Base-by-base conservation (phyloP, 2,113 vertebrate genomes). In the Capreolus pygargus region DNA sequence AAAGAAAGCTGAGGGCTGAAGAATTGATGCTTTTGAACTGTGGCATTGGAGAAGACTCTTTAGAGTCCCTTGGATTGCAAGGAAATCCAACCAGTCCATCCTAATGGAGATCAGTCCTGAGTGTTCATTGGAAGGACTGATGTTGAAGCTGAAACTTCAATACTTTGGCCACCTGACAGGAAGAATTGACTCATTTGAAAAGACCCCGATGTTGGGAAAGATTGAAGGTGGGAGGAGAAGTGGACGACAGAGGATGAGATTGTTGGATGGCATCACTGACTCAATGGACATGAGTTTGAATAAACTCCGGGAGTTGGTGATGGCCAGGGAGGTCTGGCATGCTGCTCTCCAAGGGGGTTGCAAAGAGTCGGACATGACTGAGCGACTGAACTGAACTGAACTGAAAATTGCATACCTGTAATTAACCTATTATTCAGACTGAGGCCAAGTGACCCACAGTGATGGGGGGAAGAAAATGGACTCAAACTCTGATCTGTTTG, bases 351-450 rank as follows among this genome's bases (percentile, higher is more conserved):
- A 39, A 1, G 9, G 67, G 67, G 17, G 19, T 12, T 23, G 19
- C n/a, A 70, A 67, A 67, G 67, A 70, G 19, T 23, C 0, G 2
- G 67, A 36, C 19, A 6, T 0, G 19, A 39, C 67, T 70, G 67
- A 70, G 67, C 0, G 0, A 70, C 67, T 70, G 67, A 70, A 70
- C n/a, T 70, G 19, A 70, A 70, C 67, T 6, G 19, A 12, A 36
- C 9, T 70, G 57, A 67, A 96, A 95, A 67, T 33, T 93, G 54
- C 25, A 86, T 81, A 84, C 4, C 57, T 70, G 6, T 81, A 86
- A 45, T 67, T 82, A 55, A 70, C 15, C 19, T 54, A 2, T 74
- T 92, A 83, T 70, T 95, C 86, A 92, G 43, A 87, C 2, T 96
- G 30, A 60, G 23, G 19, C 0, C 50, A 50, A 85, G 30, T 10